Percentiles rank a stretch among this genome's conserved stretches.
Conservation (phyloP, 2,797 vertebrate genomes). For the Rhinatrema bivittatum region DNA sequence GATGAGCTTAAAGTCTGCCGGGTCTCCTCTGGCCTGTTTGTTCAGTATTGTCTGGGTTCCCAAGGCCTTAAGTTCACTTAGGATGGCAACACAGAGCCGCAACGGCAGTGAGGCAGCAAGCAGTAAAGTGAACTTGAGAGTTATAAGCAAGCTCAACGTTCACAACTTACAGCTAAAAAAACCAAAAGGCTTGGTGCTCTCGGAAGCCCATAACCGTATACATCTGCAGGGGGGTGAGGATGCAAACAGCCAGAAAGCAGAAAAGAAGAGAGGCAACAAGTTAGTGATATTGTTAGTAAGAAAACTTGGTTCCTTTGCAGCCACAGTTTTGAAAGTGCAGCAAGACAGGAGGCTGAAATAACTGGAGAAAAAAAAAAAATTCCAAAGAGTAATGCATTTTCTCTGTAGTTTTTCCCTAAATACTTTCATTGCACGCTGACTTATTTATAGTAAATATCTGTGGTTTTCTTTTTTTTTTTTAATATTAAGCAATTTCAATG, state of each 20-base stretch:
- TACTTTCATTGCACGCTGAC: no score
- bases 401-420: no score
- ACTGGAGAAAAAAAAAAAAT: slow-evolving; percentile 22
- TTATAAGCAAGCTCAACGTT: no score
- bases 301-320: slow-evolving; percentile 32
- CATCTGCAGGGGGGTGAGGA: slow-evolving; percentile 44
- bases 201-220: slow-evolving; percentile 51
- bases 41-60: slow-evolving; percentile 35
- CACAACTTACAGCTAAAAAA: slow-evolving; percentile 45
- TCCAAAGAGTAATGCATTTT: no score
- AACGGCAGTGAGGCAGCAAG: slow-evolving; percentile 28
- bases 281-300: slow-evolving; percentile 46
- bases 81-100: slow-evolving; percentile 48
- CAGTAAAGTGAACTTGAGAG: no score
- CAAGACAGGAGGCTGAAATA: slow-evolving; percentile 36
- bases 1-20: slow-evolving; percentile 10
- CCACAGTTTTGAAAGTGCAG: slow-evolving; percentile 28
- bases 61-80: slow-evolving; percentile 28
- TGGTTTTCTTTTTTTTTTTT: slow-evolving; percentile 36
- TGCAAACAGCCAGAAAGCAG: slow-evolving; percentile 53
- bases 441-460: no score
- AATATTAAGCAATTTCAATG: no score
- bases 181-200: slow-evolving; percentile 64
- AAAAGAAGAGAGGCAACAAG: slow-evolving; percentile 36
- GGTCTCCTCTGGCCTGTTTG: slow-evolving; percentile 24